A percentile compares a stretch with the other conserved stretches of the same genome.
Conservation (phyloP, 2,113 vertebrate species). For the Orthonyx spaldingii region DNA sequence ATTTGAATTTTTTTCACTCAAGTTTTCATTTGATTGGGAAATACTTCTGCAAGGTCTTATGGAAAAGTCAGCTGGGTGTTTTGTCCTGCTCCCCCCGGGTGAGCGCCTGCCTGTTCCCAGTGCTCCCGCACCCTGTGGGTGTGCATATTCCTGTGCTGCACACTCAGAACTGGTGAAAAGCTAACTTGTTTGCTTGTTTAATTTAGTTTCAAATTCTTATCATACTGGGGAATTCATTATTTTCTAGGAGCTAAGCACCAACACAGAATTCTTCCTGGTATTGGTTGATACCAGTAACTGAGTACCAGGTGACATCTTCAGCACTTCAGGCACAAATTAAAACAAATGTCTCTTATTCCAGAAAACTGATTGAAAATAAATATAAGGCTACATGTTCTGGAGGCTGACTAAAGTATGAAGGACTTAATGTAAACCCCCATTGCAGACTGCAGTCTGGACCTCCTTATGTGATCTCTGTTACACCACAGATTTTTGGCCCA, state of each 20-base stretch:
- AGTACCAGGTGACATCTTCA: not conserved
- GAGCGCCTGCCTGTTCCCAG: not conserved
- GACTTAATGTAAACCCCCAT: not conserved
- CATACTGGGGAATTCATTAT: not conserved
- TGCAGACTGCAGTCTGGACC: not conserved
- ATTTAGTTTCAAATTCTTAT: not conserved
- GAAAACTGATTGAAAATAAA: not conserved
- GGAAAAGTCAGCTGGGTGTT: not conserved
- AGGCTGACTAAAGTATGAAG: not conserved
- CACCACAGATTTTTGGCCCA: not conserved
- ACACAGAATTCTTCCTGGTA: not conserved
- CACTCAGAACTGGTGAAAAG: not conserved
- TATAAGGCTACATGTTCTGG: not conserved
- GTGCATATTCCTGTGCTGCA: not conserved
- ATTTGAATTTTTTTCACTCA: not conserved
- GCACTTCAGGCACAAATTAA: not conserved
- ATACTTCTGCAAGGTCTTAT: not conserved
- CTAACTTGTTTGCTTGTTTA: not conserved
- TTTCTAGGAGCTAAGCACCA: not conserved
- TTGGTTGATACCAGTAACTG: not conserved
- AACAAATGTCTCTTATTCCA: not conserved
- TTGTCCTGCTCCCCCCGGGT: not conserved
- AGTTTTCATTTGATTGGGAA: not conserved
- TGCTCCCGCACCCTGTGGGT: not conserved
- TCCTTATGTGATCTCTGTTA: not conserved